phyloP scores from a whole-genome alignment of 2,888 invertebrate genomes.

The Itoplectis maculator region DNA sequence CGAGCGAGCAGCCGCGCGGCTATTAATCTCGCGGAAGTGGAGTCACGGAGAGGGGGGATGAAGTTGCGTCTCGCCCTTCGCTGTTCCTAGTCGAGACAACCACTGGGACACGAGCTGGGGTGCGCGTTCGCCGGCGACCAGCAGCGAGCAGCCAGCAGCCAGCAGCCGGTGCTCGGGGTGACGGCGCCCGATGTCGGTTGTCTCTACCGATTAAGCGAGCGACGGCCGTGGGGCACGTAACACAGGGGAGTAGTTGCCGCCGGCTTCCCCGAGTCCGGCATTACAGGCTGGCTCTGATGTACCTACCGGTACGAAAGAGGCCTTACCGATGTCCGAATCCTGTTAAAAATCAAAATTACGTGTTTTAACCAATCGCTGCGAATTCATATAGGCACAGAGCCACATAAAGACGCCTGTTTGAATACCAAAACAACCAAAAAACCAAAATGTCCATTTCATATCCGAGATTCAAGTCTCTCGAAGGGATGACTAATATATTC shows the following conservation, averaged over 20 bases:
- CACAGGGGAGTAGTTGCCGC: conserved; percentile 59
- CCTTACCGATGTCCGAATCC: conserved; percentile 77
- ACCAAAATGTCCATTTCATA: too few relatives aligned
- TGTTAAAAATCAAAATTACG: conserved; percentile 76
- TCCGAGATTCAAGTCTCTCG: too few relatives aligned
- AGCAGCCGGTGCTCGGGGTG: too few relatives aligned
- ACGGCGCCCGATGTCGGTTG: conserved; percentile 67
- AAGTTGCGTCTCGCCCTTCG: neutral
- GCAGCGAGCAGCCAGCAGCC: neutral
- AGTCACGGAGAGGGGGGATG: neutral
- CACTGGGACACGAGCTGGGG: conserved; percentile 29
- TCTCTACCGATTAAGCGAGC: conserved; percentile 74
- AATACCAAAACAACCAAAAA: too few relatives aligned
- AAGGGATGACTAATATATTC: too few relatives aligned
- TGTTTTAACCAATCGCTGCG: conserved; percentile 46
- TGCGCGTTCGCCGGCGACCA: neutral
- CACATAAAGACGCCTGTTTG: too few relatives aligned
- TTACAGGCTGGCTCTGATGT: conserved; percentile 61
- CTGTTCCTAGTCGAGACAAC: conserved; percentile 56
- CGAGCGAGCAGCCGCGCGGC: conserved; percentile 33
- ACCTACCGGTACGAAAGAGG: conserved; percentile 70
- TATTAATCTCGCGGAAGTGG: conserved; percentile 60
- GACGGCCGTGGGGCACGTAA: conserved; percentile 58
- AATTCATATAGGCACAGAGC: neutral
- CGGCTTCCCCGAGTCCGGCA: conserved; percentile 66